These are phyloP conservation scores for Bujurquina vittata DNA, from an alignment of 2,113 vertebrate genomes.

Conservation along the genomic window DNA sequence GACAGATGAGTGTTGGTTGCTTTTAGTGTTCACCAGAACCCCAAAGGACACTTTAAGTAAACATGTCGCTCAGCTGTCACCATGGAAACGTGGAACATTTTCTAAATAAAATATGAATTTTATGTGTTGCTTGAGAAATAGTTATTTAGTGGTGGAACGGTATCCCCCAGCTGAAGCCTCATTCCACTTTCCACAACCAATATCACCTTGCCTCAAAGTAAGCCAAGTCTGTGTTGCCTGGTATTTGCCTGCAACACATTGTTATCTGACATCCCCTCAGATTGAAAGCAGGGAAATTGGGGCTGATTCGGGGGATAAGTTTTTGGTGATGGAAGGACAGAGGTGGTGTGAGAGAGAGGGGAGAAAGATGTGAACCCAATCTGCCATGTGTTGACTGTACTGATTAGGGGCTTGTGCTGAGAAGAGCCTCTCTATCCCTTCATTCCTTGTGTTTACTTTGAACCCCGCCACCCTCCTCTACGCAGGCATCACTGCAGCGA, in stretches of 20 bases:
- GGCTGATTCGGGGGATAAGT: constrained; percentile 67
- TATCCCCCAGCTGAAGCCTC: constrained; percentile 28
- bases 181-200: constrained; percentile 51
- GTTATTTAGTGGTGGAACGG: constrained; percentile 40
- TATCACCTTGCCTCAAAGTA: constrained; percentile 34
- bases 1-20: not conserved
- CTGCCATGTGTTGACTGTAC: constrained; percentile 76
- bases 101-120: constrained; percentile 56
- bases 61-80: constrained; percentile 26
- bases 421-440: constrained; percentile 72
- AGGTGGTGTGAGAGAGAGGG: constrained; percentile 24
- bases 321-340: constrained; percentile 54
- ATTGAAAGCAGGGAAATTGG: constrained; percentile 66
- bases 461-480: constrained; percentile 35
- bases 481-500: constrained; percentile 31
- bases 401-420: constrained; percentile 74
- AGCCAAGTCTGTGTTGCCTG: constrained; percentile 59
- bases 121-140: constrained; percentile 19
- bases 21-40: constrained; percentile 25
- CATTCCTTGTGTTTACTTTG: constrained; percentile 77
- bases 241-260: constrained; percentile 67
- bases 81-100: constrained; percentile 22
- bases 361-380: constrained; percentile 74
- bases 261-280: constrained; percentile 55
- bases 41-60: constrained; percentile 20